Conservation (phyloP, 2,113 vertebrate species). For the Actenoides hombroni region DNA sequence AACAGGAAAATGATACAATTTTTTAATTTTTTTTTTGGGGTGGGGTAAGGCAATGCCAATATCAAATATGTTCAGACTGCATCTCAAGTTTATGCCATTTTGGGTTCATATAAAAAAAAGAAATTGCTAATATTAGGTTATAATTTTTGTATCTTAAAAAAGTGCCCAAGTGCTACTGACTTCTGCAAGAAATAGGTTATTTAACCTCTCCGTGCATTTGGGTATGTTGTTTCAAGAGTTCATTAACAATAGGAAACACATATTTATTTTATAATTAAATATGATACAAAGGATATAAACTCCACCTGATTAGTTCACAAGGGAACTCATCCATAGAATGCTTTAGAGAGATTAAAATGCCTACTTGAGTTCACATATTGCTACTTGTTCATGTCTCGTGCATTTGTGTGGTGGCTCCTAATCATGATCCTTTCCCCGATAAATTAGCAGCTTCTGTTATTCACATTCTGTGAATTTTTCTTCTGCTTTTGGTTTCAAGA, state of each 20-base stretch:
- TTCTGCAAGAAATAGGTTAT: not conserved
- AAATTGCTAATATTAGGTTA: not conserved
- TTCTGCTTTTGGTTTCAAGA: not conserved
- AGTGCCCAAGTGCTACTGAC: not conserved
- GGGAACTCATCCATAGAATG: not conserved
- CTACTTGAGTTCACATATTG: not conserved
- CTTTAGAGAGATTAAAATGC: not conserved
- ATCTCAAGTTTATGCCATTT: not conserved
- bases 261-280: conserved; percentile 5
- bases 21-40: not conserved
- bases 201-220: not conserved
- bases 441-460: not conserved
- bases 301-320: not conserved
- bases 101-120: not conserved
- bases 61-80: not conserved
- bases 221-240: conserved; percentile 17
- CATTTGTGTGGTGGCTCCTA: not conserved
- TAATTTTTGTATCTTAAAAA: not conserved
- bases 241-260: not conserved
- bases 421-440: not conserved
- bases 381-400: not conserved
- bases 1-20: not conserved
- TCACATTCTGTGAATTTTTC: not conserved
- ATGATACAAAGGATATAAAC: not conserved
- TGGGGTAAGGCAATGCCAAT: not conserved